These are phyloP conservation scores for Popillia japonica DNA, from an alignment of 1,140 invertebrate genomes.

Conservation along the genomic window DNA sequence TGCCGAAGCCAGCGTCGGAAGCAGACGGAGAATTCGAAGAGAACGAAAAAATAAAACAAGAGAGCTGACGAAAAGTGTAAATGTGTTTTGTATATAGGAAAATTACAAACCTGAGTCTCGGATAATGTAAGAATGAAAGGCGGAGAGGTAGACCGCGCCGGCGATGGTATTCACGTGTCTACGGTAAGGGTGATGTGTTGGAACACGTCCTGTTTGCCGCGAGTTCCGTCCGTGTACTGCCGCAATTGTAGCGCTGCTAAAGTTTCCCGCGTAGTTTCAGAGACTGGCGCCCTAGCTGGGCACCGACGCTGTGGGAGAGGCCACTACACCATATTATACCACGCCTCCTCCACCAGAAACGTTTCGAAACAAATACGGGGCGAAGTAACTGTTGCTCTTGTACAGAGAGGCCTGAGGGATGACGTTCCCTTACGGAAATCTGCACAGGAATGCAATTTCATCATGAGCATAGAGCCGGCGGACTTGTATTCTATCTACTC, in stretches of 20 bases:
- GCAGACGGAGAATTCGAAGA: too few species aligned
- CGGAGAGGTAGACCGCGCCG: not conserved
- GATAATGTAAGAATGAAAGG: not conserved
- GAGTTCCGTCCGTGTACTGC: conserved; percentile 5
- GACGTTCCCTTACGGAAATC: conserved; percentile 59
- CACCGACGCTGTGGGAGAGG: conserved; percentile 54
- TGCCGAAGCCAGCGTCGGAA: not conserved
- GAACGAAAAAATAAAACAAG: too few species aligned
- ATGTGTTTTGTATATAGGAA: conserved; percentile 6
- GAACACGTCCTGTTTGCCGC: conserved; percentile 34
- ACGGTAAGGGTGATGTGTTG: not conserved
- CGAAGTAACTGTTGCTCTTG: conserved; percentile 60
- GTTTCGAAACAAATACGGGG: conserved; percentile 56
- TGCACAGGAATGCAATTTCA: conserved; percentile 61
- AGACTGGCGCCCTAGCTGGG: conserved; percentile 49
- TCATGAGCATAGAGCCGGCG: conserved; percentile 57
- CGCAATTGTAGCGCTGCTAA: conserved; percentile 20
- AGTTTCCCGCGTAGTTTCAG: conserved; percentile 19
- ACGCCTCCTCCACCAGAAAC: conserved; percentile 52
- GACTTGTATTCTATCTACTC: conserved; percentile 53
- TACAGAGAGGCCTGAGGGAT: conserved; percentile 47
- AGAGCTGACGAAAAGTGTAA: too few species aligned
- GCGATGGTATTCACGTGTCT: conserved; percentile 24
- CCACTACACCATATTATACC: conserved; percentile 48
- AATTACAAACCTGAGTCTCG: conserved; percentile 25